Base-by-base conservation (phyloP, 2,888 invertebrate genomes). In the Hyppa rectilinea region DNA sequence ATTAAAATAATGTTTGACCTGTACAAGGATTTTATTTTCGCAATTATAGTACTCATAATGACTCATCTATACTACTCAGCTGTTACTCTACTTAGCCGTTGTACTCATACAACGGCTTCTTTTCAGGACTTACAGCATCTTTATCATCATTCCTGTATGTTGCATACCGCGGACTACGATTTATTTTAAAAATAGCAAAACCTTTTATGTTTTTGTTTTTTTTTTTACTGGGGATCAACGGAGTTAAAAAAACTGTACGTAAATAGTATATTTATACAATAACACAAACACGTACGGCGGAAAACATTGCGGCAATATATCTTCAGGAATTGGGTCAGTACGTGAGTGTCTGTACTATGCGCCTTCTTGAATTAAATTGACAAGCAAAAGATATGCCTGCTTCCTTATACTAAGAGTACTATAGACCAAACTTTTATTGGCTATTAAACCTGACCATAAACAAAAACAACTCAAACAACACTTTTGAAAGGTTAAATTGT, bases 401-500 rank as follows among this genome's bases (percentile, higher is more conserved):
- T 26, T 20, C 20, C 45, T 1, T 52, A 40, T 59, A 59, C 36
- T 36, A 52, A 10, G 14, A 58, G 29, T 1, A 17, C 10, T 65
- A 43, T 38, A n/a, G n/a, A n/a, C n/a, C 14, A 40, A 45, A 52
- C 50, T 26, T 67, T 52, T 40, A 55, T 65, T 65, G 26, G 4
- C n/a, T 29, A 45, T 29, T 40, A 50, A 50, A 34, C 31, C 38
- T 64, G n/a, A 38, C 12, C 9, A 29, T 73, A 49, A 45, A 40
- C 38, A 64, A 52, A 59, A 58, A 64, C 50, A 47, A 56, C 50
- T 73, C 45, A 34, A 69, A 80, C 31, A 79, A 53, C 36, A 64
- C 38, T 79, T 63, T 75, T 17, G 14, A 55, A 69, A 75, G 38
- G 71, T 63, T 53, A 52, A 56, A 52, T 68, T 47, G 38, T 56